Evolutionary conservation across 1,140 invertebrate species (phyloP).

Genomic region (Drosophila sp.): DNA sequence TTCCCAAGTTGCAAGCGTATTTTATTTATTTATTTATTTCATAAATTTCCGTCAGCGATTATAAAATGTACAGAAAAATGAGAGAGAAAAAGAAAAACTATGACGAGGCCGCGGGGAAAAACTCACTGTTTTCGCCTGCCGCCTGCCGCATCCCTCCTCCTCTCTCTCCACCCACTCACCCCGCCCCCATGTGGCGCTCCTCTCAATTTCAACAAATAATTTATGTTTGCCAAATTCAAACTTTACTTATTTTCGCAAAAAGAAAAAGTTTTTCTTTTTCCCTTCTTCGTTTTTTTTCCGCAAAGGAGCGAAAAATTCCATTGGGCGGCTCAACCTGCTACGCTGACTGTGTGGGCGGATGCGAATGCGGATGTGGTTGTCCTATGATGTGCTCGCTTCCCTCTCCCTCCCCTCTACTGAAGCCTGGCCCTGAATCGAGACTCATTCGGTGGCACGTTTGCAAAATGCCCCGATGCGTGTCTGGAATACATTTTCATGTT

Average conservation of each 20-base stretch:
- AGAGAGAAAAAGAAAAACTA: slow-evolving; percentile 50
- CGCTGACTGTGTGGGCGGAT: slow-evolving; percentile 65
- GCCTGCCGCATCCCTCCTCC: not conserved
- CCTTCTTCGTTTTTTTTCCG: slow-evolving; percentile 35
- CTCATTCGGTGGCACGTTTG: slow-evolving; percentile 82
- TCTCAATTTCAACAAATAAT: slow-evolving; percentile 58
- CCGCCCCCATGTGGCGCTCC: slow-evolving; percentile 6
- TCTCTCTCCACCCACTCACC: not conserved
- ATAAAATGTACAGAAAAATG: slow-evolving; percentile 57
- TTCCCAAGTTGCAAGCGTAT: slow-evolving; percentile 46
- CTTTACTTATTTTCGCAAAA: slow-evolving; percentile 70
- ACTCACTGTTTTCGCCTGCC: too few relatives aligned
- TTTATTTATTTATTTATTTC: slow-evolving; percentile 81
- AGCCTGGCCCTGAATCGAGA: slow-evolving; percentile 29
- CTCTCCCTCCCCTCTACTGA: not conserved
- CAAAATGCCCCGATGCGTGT: slow-evolving; percentile 81
- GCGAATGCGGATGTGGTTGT: slow-evolving; percentile 55
- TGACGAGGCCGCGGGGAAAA: slow-evolving; percentile 38
- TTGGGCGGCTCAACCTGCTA: slow-evolving; percentile 20
- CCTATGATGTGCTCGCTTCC: slow-evolving; percentile 44
- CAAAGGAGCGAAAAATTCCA: slow-evolving; percentile 55
- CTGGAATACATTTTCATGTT: slow-evolving; percentile 81
- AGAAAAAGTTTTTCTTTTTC: slow-evolving; percentile 39
- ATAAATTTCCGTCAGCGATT: slow-evolving; percentile 69
- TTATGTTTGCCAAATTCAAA: slow-evolving; percentile 77